A percentile compares a stretch with the other conserved stretches of the same genome.
phyloP scores from a whole-genome alignment of 2,113 vertebrate genomes.

The Empidonax traillii region DNA sequence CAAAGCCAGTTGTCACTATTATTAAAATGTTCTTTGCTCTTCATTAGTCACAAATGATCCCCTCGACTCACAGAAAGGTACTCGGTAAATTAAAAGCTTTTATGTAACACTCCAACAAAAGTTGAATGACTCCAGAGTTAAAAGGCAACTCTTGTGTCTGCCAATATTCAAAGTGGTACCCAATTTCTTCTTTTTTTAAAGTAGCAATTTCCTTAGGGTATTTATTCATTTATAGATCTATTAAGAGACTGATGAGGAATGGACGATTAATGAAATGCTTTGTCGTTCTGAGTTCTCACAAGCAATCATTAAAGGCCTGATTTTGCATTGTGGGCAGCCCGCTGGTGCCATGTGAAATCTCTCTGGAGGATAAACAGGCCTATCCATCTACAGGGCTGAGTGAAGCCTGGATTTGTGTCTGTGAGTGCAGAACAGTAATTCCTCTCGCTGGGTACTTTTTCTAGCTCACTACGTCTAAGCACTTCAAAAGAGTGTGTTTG shows the following conservation, averaged over 20 bases:
- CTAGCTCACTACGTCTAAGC: not conserved
- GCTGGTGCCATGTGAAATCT: not conserved
- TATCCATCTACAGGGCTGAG: not conserved
- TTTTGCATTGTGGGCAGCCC: conserved; percentile 19
- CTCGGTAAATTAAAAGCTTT: conserved; percentile 70
- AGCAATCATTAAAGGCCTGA: conserved; percentile 31
- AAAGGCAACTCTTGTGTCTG: conserved; percentile 64
- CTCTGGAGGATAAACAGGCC: conserved; percentile 35
- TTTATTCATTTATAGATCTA: conserved; percentile 55
- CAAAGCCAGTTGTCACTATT: conserved; percentile 68
- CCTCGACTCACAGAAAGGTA: conserved; percentile 63
- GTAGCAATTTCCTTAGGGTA: conserved; percentile 37
- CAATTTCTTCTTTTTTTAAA: conserved; percentile 44
- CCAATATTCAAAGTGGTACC: conserved; percentile 38
- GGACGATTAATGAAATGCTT: conserved; percentile 30
- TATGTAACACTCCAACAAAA: conserved; percentile 66
- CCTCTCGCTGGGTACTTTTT: not conserved
- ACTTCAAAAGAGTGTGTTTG: conserved; percentile 22
- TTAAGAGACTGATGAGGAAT: conserved; percentile 37
- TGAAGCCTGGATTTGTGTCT: not conserved
- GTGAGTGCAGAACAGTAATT: not conserved
- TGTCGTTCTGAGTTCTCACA: not conserved
- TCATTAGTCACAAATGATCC: conserved; percentile 71
- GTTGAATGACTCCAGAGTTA: conserved; percentile 54
- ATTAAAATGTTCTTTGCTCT: conserved; percentile 65